A percentile compares a stretch with the other conserved stretches of the same genome.
Conservation (phyloP, 2,888 invertebrate species). For the Drosophila mayaguana region DNA sequence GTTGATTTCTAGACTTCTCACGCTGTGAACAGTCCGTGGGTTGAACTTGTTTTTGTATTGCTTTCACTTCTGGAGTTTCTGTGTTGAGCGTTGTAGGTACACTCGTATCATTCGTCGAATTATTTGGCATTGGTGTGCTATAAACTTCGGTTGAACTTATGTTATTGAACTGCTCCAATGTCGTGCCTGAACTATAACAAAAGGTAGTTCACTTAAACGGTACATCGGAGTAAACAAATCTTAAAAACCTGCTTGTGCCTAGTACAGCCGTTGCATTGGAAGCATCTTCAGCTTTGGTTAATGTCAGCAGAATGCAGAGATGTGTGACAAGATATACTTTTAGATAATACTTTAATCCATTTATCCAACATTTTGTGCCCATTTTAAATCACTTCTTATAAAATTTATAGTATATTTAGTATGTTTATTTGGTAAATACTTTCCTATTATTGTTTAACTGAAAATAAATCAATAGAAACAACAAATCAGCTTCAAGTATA, state of each 20-base stretch:
- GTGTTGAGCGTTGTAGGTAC: background rate
- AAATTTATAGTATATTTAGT: background rate
- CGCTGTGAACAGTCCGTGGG: constrained; percentile 80
- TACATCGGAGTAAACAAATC: background rate
- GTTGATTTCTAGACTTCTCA: constrained; percentile 72
- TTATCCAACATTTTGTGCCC: constrained; percentile 20
- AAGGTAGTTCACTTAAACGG: background rate
- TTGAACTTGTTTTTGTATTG: constrained; percentile 11
- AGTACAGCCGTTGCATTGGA: constrained; percentile 7
- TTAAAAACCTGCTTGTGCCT: constrained; percentile 15
- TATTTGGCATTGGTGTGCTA: constrained; percentile 18
- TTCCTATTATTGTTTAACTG: constrained; percentile 20
- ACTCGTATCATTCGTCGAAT: background rate
- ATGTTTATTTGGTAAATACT: background rate
- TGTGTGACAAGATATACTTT: constrained; percentile 15
- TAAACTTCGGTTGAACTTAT: constrained; percentile 1
- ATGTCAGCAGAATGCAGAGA: constrained; percentile 19
- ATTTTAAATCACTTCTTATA: constrained; percentile 7
- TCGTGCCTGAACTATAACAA: constrained; percentile 1
- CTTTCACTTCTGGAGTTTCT: constrained; percentile 16
- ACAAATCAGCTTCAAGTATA: background rate
- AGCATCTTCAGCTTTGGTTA: constrained; percentile 30
- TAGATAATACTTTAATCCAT: background rate
- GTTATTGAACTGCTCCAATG: constrained; percentile 3
- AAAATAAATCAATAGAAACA: constrained; percentile 20